Evolutionary conservation across 30 jellyfish, hydroid and myxozoan genomes (phyloP).

Genomic region (Hydractinia echinata): DNA sequence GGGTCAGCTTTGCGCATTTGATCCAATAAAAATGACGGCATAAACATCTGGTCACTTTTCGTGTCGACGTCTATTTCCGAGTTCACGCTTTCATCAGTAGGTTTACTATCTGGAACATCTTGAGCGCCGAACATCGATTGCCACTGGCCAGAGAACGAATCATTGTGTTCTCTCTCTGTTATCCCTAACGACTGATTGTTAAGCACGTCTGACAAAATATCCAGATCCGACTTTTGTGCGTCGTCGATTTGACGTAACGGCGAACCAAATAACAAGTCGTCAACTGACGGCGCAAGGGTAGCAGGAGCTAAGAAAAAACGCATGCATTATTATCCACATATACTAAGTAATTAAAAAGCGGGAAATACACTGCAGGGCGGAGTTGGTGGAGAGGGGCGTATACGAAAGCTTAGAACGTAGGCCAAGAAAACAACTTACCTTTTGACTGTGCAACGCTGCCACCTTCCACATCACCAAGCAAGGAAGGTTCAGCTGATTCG

Average conservation of each 20-base stretch:
- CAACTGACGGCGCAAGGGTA: conserved; percentile 50
- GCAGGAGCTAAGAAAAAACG: conserved; percentile 2
- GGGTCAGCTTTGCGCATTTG: conserved; percentile 95
- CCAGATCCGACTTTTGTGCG: conserved; percentile 55
- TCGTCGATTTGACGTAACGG: conserved; percentile 30
- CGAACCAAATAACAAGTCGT: conserved; percentile 79
- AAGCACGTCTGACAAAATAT: conserved; percentile 67
- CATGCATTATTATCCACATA: too few species aligned
- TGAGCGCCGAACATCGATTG: conserved; percentile 86
- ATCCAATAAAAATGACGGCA: conserved; percentile 95
- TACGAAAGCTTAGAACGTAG: too few species aligned
- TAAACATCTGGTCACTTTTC: conserved; percentile 33
- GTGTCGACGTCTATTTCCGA: neutral
- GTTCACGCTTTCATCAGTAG: conserved; percentile 47
- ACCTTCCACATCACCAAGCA: conserved; percentile 2
- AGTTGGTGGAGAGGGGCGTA: too few species aligned
- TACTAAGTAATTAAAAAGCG: too few species aligned
- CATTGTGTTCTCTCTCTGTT: conserved; percentile 42
- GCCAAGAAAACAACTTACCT: too few species aligned
- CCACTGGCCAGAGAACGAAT: conserved; percentile 79
- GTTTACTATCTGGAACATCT: conserved; percentile 22
- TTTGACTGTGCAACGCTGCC: neutral
- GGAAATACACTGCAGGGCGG: too few species aligned
- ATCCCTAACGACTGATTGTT: conserved; percentile 46
- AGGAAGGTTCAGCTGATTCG: neutral